Evolutionary conservation across 2,113 vertebrate species (phyloP), one percentile per base, ranked within the genome.

Genomic region (Helogale parvula): DNA sequence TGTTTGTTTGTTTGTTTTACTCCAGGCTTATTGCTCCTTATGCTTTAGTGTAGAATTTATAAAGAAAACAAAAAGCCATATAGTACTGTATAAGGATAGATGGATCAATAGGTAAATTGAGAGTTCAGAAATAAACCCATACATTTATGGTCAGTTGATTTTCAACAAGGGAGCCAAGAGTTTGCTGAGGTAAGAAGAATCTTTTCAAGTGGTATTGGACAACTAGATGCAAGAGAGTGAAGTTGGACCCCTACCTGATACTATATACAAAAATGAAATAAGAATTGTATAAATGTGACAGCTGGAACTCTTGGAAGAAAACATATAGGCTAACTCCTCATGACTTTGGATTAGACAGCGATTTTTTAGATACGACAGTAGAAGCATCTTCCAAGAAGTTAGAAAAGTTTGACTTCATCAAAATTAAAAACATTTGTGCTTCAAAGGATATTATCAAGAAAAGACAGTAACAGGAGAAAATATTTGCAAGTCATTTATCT

Each of bases 381-480:
- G 65, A 81, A 83, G 52, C 50, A 72, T 23, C 88, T 7, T 21
- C 45, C 57, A 35, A 90, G 21, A 29, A 92, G 84, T 16, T 35
- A 93, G 72, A 31, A 81, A 82, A 77, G 74, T 63, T 92, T 63
- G 12, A 96, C 47, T 57, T 97, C 45, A 91, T 60, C 88, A 81
- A 57, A 85, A 47, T 86, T 29, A 89, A 90, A 93, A 90, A 54
- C 33, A 41, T 94, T 68, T 52, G 45, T 89, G 68, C 14, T 90
- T 94, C 7, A 72, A 93, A 94, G 82, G n/a, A 79, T 92, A 57
- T 52, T 83, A 38, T 57, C 33, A 94, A 94, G 83, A 96, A 89
- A 84, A 89, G 63, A 96, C 29, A 71, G 25, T 74, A 80, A 77
- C 17, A 66, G 60, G 29, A 93, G 52, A 81, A 88, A 79, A 87